Conservation (phyloP, 2,797 vertebrate species). For the Leptoclinus maculatus region DNA sequence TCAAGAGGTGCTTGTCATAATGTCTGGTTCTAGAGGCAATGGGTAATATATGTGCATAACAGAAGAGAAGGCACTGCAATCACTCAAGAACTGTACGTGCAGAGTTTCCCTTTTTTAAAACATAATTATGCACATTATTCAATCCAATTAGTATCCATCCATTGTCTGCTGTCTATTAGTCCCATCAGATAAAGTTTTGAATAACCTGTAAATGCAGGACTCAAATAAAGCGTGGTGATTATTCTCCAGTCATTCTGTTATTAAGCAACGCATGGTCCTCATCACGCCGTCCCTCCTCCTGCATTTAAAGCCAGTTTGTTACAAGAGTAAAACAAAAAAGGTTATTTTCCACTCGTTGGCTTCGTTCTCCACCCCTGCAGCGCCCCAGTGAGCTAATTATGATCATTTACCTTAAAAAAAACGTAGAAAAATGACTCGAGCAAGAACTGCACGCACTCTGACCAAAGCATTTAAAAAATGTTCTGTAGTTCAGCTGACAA, state of each 20-base stretch:
- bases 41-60: constrained; percentile 65
- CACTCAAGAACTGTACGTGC: constrained; percentile 43
- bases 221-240: constrained; percentile 54
- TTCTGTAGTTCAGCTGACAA: constrained; percentile 33
- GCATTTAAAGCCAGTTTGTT: constrained; percentile 46
- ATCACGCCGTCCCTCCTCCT: constrained; percentile 41
- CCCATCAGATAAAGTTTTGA: constrained; percentile 69
- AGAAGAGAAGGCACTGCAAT: constrained; percentile 48
- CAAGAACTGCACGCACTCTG: constrained; percentile 2
- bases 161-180: constrained; percentile 66
- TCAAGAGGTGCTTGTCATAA: constrained; percentile 68
- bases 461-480: constrained; percentile 23
- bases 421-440: constrained; percentile 45
- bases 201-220: constrained; percentile 62
- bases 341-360: constrained; percentile 53
- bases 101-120: constrained; percentile 60
- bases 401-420: constrained; percentile 53
- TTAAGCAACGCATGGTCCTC: constrained; percentile 48
- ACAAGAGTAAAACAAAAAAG: constrained; percentile 58
- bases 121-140: constrained; percentile 73
- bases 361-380: constrained; percentile 27
- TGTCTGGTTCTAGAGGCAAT: constrained; percentile 46
- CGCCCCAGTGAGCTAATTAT: constrained; percentile 43
- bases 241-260: constrained; percentile 61
- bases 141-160: constrained; percentile 68